Conservation (phyloP, 2,888 invertebrate genomes). For the Agrotis segetum region DNA sequence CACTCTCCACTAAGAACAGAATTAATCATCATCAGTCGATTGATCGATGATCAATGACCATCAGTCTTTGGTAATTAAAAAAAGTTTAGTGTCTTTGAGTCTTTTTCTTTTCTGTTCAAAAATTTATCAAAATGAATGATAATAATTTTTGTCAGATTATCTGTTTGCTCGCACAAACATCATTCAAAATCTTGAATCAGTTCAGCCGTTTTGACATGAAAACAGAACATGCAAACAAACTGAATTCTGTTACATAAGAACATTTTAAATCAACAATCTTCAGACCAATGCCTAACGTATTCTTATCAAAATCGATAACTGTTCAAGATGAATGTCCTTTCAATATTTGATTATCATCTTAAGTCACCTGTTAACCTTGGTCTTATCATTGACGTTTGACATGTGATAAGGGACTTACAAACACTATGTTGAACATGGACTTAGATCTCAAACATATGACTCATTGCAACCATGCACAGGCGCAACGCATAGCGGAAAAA, state of each 20-base stretch:
- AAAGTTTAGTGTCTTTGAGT: too few species aligned
- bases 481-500: neutral
- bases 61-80: too few species aligned
- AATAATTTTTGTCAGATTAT: too few species aligned
- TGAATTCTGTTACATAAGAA: neutral
- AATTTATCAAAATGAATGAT: too few species aligned
- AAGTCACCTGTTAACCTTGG: conserved; percentile 15
- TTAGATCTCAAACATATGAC: conserved; percentile 25
- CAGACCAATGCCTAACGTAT: neutral
- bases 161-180: too few species aligned
- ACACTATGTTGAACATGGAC: conserved; percentile 22
- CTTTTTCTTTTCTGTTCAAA: too few species aligned
- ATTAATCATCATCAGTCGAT: too few species aligned
- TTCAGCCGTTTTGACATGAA: too few species aligned
- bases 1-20: too few species aligned
- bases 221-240: too few species aligned
- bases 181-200: too few species aligned
- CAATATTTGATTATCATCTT: conserved; percentile 1
- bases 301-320: conserved; percentile 12
- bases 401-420: conserved; percentile 34
- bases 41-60: too few species aligned
- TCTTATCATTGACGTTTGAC: conserved; percentile 24
- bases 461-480: conserved; percentile 9
- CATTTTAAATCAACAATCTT: neutral
- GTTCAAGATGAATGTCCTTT: conserved; percentile 3